phyloP scores from a whole-genome alignment of 2,113 vertebrate species.

The Daphoenositta chrysoptera region DNA sequence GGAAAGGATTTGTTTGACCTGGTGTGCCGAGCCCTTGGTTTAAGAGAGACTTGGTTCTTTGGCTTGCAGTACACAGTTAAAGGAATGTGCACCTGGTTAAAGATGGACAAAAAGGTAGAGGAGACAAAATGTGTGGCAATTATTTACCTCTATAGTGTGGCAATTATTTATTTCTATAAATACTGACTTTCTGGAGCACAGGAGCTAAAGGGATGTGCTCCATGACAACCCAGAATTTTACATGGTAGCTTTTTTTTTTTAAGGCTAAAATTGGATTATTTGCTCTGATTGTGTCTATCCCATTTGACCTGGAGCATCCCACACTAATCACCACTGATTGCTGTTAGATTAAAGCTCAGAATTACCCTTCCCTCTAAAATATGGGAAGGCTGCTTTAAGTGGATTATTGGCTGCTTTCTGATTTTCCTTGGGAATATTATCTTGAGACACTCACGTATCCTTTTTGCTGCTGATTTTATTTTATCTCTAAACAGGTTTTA shows the following conservation, averaged over 20 bases:
- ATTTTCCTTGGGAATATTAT: neutral
- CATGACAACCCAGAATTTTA: neutral
- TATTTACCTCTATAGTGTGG: neutral
- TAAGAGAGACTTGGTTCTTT: slow-evolving; percentile 94
- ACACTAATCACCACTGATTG: neutral
- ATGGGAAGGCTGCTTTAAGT: neutral
- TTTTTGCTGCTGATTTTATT: neutral
- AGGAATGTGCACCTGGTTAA: slow-evolving; percentile 88
- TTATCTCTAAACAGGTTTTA: slow-evolving; percentile 77
- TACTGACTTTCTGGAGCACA: neutral
- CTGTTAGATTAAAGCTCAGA: neutral
- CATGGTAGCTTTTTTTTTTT: neutral
- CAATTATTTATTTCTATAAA: neutral
- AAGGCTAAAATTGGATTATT: neutral
- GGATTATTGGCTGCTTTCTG: neutral
- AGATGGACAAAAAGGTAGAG: slow-evolving; percentile 87
- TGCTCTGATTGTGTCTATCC: neutral
- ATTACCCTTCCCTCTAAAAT: neutral
- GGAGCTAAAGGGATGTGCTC: neutral
- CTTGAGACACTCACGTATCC: neutral
- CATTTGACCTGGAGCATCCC: neutral
- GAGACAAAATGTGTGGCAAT: neutral
- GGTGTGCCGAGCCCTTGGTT: slow-evolving; percentile 85
- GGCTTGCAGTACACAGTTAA: slow-evolving; percentile 86
- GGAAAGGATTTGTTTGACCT: slow-evolving; percentile 91